Evolutionary conservation across 2,888 invertebrate genomes (phyloP).

Genomic region (Heliothis peltigera): DNA sequence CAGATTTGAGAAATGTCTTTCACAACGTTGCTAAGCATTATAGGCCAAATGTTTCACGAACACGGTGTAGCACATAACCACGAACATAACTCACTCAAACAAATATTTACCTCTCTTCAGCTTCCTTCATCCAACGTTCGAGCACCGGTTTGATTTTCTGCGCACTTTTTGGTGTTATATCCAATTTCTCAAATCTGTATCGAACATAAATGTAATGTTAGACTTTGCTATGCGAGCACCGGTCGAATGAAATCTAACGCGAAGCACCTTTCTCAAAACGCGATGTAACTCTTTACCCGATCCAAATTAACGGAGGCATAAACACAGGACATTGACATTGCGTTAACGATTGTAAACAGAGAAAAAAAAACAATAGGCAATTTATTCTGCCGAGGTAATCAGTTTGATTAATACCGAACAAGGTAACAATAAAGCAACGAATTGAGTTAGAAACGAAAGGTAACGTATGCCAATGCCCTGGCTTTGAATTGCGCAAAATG

Average conservation of each 20-base stretch:
- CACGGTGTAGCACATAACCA: conserved; percentile 84
- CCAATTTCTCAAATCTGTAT: conserved; percentile 99
- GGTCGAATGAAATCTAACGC: conserved; percentile 68
- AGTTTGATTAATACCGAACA: conserved; percentile 89
- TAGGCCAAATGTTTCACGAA: conserved; percentile 88
- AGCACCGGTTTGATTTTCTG: conserved; percentile 99
- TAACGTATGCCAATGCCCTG: conserved; percentile 97
- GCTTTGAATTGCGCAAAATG: conserved; percentile 91
- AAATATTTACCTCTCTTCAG: conserved; percentile 96
- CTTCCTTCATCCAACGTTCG: conserved; percentile 99
- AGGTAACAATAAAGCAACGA: conserved; percentile 87
- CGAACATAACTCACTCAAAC: conserved; percentile 86
- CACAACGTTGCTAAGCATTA: conserved; percentile 86
- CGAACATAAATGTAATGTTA: conserved; percentile 89
- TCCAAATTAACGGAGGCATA: conserved; percentile 83
- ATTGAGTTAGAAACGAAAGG: conserved; percentile 89
- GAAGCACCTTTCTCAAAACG: conserved; percentile 68
- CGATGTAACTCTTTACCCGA: conserved; percentile 72
- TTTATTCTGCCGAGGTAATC: conserved; percentile 87
- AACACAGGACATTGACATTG: conserved; percentile 93
- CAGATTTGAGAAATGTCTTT: conserved; percentile 89
- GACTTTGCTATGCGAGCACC: conserved; percentile 83
- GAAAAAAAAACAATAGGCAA: conserved; percentile 88
- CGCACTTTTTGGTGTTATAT: conserved; percentile 99
- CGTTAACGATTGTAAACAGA: conserved; percentile 85